These are phyloP conservation scores for Pseudochromis fuscus DNA, from an alignment of 2,797 vertebrate genomes.

Conservation along the genomic window DNA sequence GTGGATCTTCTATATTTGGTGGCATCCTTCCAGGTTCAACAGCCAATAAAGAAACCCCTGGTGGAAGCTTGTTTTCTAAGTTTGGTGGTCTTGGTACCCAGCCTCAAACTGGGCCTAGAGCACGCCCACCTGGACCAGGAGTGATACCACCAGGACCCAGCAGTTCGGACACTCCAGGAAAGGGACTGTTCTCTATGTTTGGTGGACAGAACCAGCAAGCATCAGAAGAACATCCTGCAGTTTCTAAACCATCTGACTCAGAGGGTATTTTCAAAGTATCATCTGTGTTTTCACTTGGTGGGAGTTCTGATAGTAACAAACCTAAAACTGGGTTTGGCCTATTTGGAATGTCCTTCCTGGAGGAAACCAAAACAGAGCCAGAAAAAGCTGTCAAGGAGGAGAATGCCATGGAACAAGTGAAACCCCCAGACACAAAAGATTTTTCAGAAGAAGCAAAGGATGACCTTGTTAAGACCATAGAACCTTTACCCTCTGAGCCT, in stretches of 20 bases:
- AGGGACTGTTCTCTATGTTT: conserved; percentile 77
- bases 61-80: conserved; percentile 81
- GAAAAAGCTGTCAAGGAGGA: conserved; percentile 47
- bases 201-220: conserved; percentile 69
- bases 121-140: conserved; percentile 43
- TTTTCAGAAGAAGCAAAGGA: conserved; percentile 36
- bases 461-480: conserved; percentile 6
- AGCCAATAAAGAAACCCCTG: conserved; percentile 71
- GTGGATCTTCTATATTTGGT: conserved; percentile 77
- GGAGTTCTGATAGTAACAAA: conserved; percentile 79
- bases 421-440: conserved; percentile 28
- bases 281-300: conserved; percentile 80
- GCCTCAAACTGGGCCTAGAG: conserved; percentile 55
- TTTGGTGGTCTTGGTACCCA: conserved; percentile 75
- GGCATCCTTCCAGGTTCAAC: conserved; percentile 70
- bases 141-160: conserved; percentile 46
- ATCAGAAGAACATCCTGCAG: conserved; percentile 38
- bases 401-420: conserved; percentile 23
- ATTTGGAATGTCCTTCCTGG: conserved; percentile 79
- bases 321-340: conserved; percentile 80
- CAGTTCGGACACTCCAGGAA: conserved; percentile 63
- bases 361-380: conserved; percentile 75
- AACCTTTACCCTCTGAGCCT: conserved; percentile 23
- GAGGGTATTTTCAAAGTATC: conserved; percentile 80
- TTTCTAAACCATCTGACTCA: conserved; percentile 70